Base-by-base conservation (phyloP, 2,113 vertebrate species). In the Semicossyphus pulcher region DNA sequence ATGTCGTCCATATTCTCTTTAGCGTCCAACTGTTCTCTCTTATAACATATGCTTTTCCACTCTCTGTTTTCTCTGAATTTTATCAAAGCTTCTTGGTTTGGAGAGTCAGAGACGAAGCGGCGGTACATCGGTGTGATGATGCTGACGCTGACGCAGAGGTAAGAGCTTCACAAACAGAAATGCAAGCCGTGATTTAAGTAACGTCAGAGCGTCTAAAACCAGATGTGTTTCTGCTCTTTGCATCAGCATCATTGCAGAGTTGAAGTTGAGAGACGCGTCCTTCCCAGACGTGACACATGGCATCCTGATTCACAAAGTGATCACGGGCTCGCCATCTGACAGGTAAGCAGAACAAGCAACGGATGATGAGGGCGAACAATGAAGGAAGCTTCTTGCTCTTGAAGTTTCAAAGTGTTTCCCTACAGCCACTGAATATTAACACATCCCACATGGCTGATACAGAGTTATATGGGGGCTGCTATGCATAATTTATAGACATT, bases 51-150 rank as follows among this genome's bases (percentile, higher is more conserved):
- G n/a, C n/a, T n/a, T n/a, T n/a, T n/a, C n/a, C n/a, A n/a, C n/a
- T n/a, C n/a, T n/a, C n/a, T n/a, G n/a, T 49, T 51, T 16, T 54
- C 10, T 67, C 25, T 39, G 10, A 0, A 21, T 57, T 10, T 72
- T 56, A 18, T 26, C 16, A 0, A 78, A 99, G 97, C 81, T 72
- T 96, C 95, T 9, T 93, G 92, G 93, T 95, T 95, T 45, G 90
- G 94, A 20, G 91, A 74, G 0, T 73, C 93, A 0, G 94, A 93
- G 42, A 58, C 84, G 0, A 96, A 94, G 86, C 94, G 93, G 14
- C 94, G 95, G 0, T 99, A 98, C 87, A 98, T 99, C 0, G 98
- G 98, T 2, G 96, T 99, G 25, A 97, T 95, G 94, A 98, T 99
- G 97, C 89, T 99, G 83, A 98, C 97, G 0, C 93, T 99, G 15